A percentile compares a stretch with the other conserved stretches of the same genome.
Conservation (phyloP, 2,888 invertebrate genomes). For the Meteorus cinctellus region DNA sequence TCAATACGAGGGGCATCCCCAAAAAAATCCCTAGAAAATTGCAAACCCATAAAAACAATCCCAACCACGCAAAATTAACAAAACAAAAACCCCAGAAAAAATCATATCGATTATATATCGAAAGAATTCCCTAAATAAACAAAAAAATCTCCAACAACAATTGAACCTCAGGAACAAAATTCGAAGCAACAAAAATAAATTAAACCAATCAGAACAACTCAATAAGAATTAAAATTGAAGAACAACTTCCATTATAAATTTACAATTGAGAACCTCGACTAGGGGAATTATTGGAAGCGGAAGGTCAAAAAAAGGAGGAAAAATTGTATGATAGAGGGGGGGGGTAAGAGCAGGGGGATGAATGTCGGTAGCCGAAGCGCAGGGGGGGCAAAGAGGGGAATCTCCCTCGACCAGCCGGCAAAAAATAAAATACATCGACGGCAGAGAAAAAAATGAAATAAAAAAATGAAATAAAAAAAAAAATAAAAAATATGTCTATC, state of each 20-base stretch:
- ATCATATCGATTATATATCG: too few species aligned
- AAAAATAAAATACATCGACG: constrained; percentile 17
- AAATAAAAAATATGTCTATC: constrained; percentile 44
- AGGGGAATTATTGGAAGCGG: constrained; percentile 1
- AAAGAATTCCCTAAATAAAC: too few species aligned
- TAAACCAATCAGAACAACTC: too few species aligned
- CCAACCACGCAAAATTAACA: too few species aligned
- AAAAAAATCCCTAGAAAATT: too few species aligned
- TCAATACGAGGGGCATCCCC: too few species aligned
- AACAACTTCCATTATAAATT: neutral
- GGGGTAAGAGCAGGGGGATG: neutral
- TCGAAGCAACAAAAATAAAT: too few species aligned
- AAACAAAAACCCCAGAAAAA: too few species aligned
- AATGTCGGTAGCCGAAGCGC: neutral
- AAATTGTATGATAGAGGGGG: constrained; percentile 16
- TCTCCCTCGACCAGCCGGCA: constrained; percentile 1
- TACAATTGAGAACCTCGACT: constrained; percentile 8
- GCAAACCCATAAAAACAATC: too few species aligned
- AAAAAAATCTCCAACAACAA: too few species aligned
- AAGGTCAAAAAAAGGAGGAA: constrained; percentile 27
- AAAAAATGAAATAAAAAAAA: neutral
- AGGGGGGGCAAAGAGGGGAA: constrained; percentile 22
- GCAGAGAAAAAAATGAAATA: constrained; percentile 18
- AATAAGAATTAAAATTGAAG: too few species aligned
- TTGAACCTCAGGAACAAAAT: too few species aligned